Percentiles rank a stretch among this genome's conserved stretches.
Conservation (phyloP, 1,140 invertebrate species). For the Atta colombica region DNA sequence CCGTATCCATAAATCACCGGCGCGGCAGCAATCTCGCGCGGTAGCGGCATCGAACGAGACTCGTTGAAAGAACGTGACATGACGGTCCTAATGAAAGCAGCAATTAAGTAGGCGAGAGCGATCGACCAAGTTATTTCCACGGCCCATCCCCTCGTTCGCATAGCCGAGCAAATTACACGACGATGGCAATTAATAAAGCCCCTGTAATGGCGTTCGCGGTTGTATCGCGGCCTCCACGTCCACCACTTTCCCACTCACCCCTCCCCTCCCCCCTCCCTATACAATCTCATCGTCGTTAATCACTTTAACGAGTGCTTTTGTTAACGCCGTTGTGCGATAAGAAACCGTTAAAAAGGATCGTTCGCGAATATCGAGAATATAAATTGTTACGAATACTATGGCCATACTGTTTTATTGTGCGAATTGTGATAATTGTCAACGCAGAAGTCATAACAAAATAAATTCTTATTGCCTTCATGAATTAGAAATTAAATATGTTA, state of each 20-base stretch:
- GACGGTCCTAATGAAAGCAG: constrained; percentile 65
- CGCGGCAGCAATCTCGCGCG: constrained; percentile 39
- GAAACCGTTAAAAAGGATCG: constrained; percentile 57
- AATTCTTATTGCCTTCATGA: neutral
- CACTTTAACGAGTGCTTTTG: constrained; percentile 86
- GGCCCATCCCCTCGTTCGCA: constrained; percentile 17
- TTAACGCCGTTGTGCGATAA: constrained; percentile 79
- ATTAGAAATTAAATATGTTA: neutral
- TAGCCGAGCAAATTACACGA: constrained; percentile 83
- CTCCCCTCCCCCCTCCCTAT: neutral
- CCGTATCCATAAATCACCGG: constrained; percentile 54
- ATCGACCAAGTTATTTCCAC: constrained; percentile 43
- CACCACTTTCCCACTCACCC: neutral
- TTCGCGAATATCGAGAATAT: constrained; percentile 30
- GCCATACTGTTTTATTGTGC: constrained; percentile 17
- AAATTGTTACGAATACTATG: constrained; percentile 15
- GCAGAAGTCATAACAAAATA: neutral
- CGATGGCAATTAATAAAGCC: constrained; percentile 86
- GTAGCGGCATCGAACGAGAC: constrained; percentile 30
- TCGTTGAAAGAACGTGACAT: constrained; percentile 65
- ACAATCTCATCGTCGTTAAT: constrained; percentile 83
- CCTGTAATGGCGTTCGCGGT: constrained; percentile 81
- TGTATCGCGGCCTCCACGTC: constrained; percentile 72
- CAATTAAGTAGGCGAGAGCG: constrained; percentile 60
- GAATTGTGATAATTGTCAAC: neutral